Evolutionary conservation across 2,888 invertebrate genomes (phyloP), one percentile per base, ranked within the genome.

Genomic region (Biston betularia): DNA sequence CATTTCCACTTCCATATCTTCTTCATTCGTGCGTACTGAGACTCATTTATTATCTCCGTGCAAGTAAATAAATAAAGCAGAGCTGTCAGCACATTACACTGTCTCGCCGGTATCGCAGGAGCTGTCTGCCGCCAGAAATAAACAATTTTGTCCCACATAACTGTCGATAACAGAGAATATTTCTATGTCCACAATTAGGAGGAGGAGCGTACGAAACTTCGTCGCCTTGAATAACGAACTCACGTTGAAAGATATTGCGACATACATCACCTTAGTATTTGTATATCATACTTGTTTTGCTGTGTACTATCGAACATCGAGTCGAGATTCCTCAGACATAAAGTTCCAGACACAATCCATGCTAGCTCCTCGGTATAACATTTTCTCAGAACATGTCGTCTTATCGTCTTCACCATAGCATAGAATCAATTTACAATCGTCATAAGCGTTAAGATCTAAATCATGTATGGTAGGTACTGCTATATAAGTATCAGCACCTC

Each of bases 61-160:
- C 63, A 58, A 48, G 58, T 59, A 63, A 68, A 68, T 60, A 61
- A 65, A 65, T 68, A 68, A 67, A 9, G 73, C 71, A 65, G 69
- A 74, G 74, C 78, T 81, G 81, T 82, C 83, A 83, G 76, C 72
- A 70, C 73, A 65, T 76, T 76, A 75, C 70, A 63, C 65, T 72
- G 75, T 71, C 63, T 73, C 79, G 75, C 72, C 76, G 75, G 75
- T 75, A 76, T 73, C 78, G 77, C 79, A 80, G 81, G 82, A 83
- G 82, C 83, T 78, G 84, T 79, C 81, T 79, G 77, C 74, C 65
- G 81, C 81, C 81, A 85, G 80, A 89, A 89, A 89, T 89, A 90
- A 85, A 86, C 83, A 80, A 76, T 81, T 79, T 78, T 86, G 89
- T 79, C 82, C 89, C 78, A 90, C 84, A 88, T 88, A 83, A 79